Evolutionary conservation across 2,797 vertebrate species (phyloP).

Genomic region (Myoxocephalus aenaeus): DNA sequence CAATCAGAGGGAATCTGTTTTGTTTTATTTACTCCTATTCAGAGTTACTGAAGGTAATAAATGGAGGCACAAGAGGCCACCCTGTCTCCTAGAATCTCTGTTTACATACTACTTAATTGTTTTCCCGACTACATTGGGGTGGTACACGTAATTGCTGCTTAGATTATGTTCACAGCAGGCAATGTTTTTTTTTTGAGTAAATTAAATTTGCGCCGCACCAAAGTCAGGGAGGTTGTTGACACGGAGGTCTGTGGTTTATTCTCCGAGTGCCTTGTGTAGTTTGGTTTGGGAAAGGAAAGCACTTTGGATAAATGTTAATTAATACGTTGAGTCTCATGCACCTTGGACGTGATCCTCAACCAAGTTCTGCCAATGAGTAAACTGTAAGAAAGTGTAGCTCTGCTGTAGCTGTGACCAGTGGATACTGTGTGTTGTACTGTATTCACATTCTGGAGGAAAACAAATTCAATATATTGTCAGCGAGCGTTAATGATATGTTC

Average conservation of each 20-base stretch:
- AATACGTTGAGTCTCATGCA: not conserved
- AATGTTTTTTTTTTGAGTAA: not conserved
- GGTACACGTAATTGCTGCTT: not conserved
- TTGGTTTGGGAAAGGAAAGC: not conserved
- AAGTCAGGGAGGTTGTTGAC: not conserved
- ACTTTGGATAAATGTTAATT: not conserved
- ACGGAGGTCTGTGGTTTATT: not conserved
- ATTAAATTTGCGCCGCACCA: not conserved
- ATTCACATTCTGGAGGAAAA: not conserved
- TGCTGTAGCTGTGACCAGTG: not conserved
- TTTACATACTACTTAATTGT: not conserved
- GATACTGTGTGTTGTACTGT: not conserved
- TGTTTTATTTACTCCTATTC: not conserved
- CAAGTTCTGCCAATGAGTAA: not conserved
- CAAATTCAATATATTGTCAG: not conserved
- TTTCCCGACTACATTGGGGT: not conserved
- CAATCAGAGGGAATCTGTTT: not conserved
- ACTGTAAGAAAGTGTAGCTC: not conserved
- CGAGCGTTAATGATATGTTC: not conserved
- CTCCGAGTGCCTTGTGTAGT: not conserved
- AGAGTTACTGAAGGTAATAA: not conserved
- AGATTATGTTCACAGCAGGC: constrained; percentile 7
- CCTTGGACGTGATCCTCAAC: not conserved
- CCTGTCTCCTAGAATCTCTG: not conserved
- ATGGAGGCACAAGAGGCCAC: not conserved